Base-by-base conservation (phyloP, 2,888 invertebrate genomes). In the Cephalotes varians region DNA sequence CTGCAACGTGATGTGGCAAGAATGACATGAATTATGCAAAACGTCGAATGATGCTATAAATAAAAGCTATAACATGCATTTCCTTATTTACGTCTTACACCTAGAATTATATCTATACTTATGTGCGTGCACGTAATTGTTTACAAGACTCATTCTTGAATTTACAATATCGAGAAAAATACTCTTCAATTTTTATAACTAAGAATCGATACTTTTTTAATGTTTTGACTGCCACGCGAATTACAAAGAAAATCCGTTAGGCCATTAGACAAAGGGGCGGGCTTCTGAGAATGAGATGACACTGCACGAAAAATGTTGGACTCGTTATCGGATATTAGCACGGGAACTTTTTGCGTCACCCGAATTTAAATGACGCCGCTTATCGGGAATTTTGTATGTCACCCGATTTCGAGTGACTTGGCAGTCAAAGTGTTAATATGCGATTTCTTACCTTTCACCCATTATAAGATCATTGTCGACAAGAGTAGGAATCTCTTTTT, bases 401-500 rank as follows among this genome's bases (percentile, higher is more conserved):
- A n/a, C n/a, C n/a, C n/a, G n/a, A n/a, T n/a, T n/a, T n/a, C n/a
- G n/a, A n/a, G n/a, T n/a, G n/a, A n/a, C n/a, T n/a, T n/a, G n/a
- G n/a, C n/a, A n/a, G n/a, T n/a, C n/a, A n/a, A n/a, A n/a, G n/a
- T n/a, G n/a, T n/a, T n/a, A n/a, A 67, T 37, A 49, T 72, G 15
- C 0, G 0, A 25, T 12, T 25, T 58, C 5, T 85, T 85, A 93
- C 93, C 97, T 98, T 95, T 98, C 98, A 88, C 97, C 96, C 73
- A 98, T 94, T 87, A 95, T 95, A 92, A 98, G 97, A 31, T 98
- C 98, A 90, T 97, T 96, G 92, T 98, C 98, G 86, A 98, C 97
- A 80, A 98, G 93, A 1, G 97, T 96, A 0, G 98, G 97, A 91
- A 97, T 97, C 94, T 97, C 97, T 92, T 97, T 97, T 94, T 97